A percentile compares a stretch with the other conserved stretches of the same genome.
phyloP scores from a whole-genome alignment of 2,888 invertebrate genomes.

The Belgica antarctica region DNA sequence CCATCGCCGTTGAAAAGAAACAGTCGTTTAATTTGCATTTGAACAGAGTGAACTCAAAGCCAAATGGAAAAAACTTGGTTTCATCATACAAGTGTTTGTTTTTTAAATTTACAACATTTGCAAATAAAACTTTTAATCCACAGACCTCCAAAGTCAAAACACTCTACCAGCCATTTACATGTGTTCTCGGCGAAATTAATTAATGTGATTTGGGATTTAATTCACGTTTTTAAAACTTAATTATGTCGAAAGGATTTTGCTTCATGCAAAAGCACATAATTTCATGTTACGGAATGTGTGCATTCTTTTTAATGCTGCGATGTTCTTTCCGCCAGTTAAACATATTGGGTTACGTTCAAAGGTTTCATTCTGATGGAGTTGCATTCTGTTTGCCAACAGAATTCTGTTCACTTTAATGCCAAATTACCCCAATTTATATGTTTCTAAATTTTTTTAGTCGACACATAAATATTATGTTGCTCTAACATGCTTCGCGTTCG shows the following conservation, averaged over 20 bases:
- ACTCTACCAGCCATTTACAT: constrained; percentile 16
- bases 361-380: too few relatives aligned
- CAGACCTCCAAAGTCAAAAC: too few relatives aligned
- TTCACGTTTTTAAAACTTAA: constrained; percentile 34
- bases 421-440: too few relatives aligned
- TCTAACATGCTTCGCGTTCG: neutral
- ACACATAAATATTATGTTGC: neutral
- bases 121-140: neutral
- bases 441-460: too few relatives aligned
- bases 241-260: neutral
- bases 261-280: neutral
- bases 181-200: constrained; percentile 26
- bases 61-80: too few relatives aligned
- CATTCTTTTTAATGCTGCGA: neutral
- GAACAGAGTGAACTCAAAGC: too few relatives aligned
- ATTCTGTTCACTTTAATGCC: too few relatives aligned
- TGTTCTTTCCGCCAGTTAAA: too few relatives aligned
- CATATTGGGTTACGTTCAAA: too few relatives aligned
- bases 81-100: neutral
- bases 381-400: too few relatives aligned
- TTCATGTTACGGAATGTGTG: neutral
- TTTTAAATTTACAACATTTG: constrained; percentile 26
- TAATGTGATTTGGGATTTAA: constrained; percentile 34
- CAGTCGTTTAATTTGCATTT: too few relatives aligned
- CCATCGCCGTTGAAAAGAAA: neutral